These are phyloP conservation scores for Virgularia gustaviana DNA, from an alignment of 92 coral and sea anemone species.

Conservation along the genomic window DNA sequence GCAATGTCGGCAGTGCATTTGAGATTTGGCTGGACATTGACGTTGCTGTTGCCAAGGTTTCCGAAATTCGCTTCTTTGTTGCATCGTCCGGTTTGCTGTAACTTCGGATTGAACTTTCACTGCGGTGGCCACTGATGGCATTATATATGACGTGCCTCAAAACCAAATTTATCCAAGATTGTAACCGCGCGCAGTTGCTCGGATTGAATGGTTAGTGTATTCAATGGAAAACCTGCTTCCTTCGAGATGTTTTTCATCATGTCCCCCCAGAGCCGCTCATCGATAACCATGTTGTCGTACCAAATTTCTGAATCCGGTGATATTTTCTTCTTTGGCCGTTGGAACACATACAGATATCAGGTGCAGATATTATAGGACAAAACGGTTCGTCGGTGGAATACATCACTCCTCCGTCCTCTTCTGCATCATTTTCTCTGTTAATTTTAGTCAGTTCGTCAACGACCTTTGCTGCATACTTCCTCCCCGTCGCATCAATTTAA, in stretches of 20 bases:
- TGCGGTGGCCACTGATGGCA: too few species aligned
- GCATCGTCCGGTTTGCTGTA: conserved; percentile 27
- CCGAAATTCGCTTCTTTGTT: conserved; percentile 29
- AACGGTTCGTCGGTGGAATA: background rate
- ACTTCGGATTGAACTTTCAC: conserved; percentile 26
- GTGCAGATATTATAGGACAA: conserved; percentile 23
- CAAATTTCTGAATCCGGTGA: conserved; percentile 18
- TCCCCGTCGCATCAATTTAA: background rate
- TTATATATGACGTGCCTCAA: conserved; percentile 34
- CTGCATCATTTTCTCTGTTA: too few species aligned
- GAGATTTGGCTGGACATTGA: background rate
- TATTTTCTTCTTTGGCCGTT: conserved; percentile 45
- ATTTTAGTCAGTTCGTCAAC: background rate
- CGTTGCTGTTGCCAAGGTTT: conserved; percentile 17
- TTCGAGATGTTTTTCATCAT: conserved; percentile 40
- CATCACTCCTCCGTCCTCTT: background rate
- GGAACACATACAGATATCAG: conserved; percentile 43
- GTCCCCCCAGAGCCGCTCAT: conserved; percentile 38
- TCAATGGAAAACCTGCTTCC: conserved; percentile 51
- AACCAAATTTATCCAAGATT: conserved; percentile 35
- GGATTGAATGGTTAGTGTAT: conserved; percentile 48
- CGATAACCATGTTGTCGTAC: too few species aligned
- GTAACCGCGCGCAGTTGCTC: conserved; percentile 39
- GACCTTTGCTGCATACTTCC: background rate
- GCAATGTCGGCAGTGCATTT: background rate